Conservation (phyloP, 2,113 vertebrate species). For the Limnothrissa miodon region DNA sequence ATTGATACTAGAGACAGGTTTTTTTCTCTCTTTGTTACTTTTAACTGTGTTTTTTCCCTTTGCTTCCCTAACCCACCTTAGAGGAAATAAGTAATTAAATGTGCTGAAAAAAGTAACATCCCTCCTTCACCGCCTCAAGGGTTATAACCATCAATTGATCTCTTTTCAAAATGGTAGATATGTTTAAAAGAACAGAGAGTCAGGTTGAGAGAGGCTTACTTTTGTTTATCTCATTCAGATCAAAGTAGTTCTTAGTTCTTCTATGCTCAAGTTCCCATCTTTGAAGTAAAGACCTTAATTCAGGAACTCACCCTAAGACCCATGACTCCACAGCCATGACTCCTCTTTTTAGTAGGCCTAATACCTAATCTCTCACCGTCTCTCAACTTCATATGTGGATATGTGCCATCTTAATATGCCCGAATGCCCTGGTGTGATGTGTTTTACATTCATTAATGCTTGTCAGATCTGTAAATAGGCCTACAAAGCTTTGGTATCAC, state of each 20-base stretch:
- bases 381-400: too few species aligned
- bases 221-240: not conserved
- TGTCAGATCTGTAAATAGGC: not conserved
- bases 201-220: not conserved
- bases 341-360: not conserved
- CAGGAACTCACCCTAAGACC: not conserved
- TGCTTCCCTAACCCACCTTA: too few species aligned
- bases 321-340: not conserved
- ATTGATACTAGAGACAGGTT: too few species aligned
- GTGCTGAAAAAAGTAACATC: too few species aligned
- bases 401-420: not conserved
- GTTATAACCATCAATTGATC: not conserved
- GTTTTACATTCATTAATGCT: not conserved
- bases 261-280: not conserved
- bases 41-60: too few species aligned
- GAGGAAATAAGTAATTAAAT: too few species aligned
- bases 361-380: too few species aligned
- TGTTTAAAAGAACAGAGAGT: not conserved
- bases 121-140: too few species aligned
- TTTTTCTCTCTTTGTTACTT: too few species aligned
- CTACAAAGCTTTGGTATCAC: not conserved
- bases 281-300: not conserved
- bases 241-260: not conserved
- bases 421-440: not conserved
- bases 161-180: not conserved